Conservation (phyloP, 2,888 invertebrate genomes). For the Cryptocephalus moraei region DNA sequence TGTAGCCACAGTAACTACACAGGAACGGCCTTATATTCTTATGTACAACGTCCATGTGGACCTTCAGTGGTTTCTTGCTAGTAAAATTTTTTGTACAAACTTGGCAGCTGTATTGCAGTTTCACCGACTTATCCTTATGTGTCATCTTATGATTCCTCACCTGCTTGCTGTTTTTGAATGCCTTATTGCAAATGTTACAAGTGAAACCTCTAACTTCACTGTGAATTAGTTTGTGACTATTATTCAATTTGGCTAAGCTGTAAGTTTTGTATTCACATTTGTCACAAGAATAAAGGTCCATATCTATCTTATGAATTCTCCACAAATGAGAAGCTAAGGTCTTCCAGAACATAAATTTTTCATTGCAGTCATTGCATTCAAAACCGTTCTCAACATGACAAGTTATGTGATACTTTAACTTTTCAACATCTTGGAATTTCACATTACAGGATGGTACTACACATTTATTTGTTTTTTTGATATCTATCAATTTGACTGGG, state of each 20-base stretch:
- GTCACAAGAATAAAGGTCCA: constrained; percentile 69
- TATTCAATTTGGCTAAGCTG: constrained; percentile 57
- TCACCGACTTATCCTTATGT: constrained; percentile 40
- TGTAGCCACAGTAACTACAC: constrained; percentile 58
- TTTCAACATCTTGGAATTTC: constrained; percentile 46
- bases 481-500: constrained; percentile 15
- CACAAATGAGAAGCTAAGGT: constrained; percentile 70
- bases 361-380: constrained; percentile 59
- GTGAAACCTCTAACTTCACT: constrained; percentile 49
- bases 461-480: constrained; percentile 37
- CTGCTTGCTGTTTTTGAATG: constrained; percentile 72
- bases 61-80: constrained; percentile 42
- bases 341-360: constrained; percentile 49
- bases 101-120: constrained; percentile 39
- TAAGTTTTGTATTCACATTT: constrained; percentile 65
- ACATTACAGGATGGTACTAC: constrained; percentile 46
- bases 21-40: constrained; percentile 55
- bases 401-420: constrained; percentile 52
- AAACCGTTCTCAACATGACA: constrained; percentile 39
- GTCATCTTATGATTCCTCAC: constrained; percentile 63
- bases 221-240: constrained; percentile 68
- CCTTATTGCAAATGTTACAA: constrained; percentile 55
- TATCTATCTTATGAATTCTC: constrained; percentile 64
- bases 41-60: constrained; percentile 54
- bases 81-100: constrained; percentile 50